A percentile compares a stretch with the other conserved stretches of the same genome.
These are phyloP conservation scores for Drosophila ficusphila DNA, from an alignment of 1,140 invertebrate genomes.

Conservation along the genomic window DNA sequence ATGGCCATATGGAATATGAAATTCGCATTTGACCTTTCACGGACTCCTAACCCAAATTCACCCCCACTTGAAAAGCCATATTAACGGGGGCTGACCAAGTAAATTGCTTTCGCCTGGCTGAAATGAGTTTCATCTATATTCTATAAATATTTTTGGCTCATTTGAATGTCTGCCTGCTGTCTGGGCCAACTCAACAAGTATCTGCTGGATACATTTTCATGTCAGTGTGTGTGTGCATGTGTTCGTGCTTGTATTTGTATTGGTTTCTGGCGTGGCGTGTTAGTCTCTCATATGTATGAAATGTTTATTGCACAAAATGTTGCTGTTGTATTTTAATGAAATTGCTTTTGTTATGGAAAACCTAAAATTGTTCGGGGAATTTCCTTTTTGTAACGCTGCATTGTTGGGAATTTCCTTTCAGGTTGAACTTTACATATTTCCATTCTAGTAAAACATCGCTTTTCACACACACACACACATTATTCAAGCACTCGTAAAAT, in stretches of 20 bases:
- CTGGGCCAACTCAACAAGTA: constrained; percentile 41
- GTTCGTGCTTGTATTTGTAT: constrained; percentile 17
- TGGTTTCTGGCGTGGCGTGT: constrained; percentile 15
- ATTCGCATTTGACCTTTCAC: constrained; percentile 9
- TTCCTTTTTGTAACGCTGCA: constrained; percentile 16
- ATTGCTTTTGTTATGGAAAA: constrained; percentile 49
- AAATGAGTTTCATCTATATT: constrained; percentile 47
- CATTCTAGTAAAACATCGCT: background rate
- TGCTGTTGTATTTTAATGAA: constrained; percentile 40
- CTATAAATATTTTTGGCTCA: constrained; percentile 70
- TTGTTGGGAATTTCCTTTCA: constrained; percentile 32
- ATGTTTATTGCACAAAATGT: constrained; percentile 22
- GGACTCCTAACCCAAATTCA: background rate
- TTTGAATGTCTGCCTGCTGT: constrained; percentile 66
- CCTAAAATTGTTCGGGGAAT: constrained; percentile 19
- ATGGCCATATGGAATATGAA: constrained; percentile 9
- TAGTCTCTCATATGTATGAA: constrained; percentile 36
- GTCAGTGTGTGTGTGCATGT: background rate
- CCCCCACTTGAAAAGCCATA: background rate
- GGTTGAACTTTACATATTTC: constrained; percentile 9
- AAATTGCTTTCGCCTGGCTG: constrained; percentile 29
- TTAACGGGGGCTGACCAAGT: constrained; percentile 11
- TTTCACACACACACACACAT: constrained; percentile 4
- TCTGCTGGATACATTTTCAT: constrained; percentile 14
- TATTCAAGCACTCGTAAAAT: constrained; percentile 9